Conservation (phyloP, 2,113 vertebrate species). For the Semicossyphus pulcher region DNA sequence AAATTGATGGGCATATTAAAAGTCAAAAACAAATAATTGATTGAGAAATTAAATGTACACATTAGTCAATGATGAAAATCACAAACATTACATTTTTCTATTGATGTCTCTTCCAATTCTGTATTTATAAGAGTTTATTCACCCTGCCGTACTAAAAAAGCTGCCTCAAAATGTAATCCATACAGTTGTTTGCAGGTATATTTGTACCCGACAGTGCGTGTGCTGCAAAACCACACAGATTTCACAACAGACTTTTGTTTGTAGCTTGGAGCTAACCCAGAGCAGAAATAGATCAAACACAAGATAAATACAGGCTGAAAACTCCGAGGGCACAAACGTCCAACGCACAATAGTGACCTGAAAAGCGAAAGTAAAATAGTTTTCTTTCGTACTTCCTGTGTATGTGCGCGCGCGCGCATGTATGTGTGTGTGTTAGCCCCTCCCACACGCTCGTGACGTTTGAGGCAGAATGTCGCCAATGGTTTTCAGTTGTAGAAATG, state of each 20-base stretch:
- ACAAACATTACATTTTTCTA: no score
- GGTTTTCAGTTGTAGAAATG: constrained; percentile 84
- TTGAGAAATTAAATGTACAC: no score
- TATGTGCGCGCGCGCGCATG: background rate
- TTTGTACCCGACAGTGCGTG: background rate
- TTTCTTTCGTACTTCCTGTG: background rate
- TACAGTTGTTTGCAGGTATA: background rate
- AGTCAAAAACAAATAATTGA: no score
- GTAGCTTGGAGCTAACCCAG: background rate
- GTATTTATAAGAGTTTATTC: no score
- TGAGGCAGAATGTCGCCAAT: constrained; percentile 76
- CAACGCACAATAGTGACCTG: background rate
- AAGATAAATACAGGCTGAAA: constrained; percentile 19
- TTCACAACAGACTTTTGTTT: background rate
- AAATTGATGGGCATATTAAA: no score
- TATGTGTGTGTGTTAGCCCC: constrained; percentile 42
- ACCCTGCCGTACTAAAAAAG: no score
- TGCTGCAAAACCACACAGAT: background rate
- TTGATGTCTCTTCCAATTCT: no score
- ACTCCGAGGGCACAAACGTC: background rate
- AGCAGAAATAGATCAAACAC: constrained; percentile 32
- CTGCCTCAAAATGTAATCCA: no score
- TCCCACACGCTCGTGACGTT: constrained; percentile 77
- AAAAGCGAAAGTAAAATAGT: constrained; percentile 41
- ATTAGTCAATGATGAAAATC: no score